Percentiles rank a stretch among this genome's conserved stretches.
phyloP scores from a whole-genome alignment of 1,140 invertebrate species.

The Polypedilum pembai region DNA sequence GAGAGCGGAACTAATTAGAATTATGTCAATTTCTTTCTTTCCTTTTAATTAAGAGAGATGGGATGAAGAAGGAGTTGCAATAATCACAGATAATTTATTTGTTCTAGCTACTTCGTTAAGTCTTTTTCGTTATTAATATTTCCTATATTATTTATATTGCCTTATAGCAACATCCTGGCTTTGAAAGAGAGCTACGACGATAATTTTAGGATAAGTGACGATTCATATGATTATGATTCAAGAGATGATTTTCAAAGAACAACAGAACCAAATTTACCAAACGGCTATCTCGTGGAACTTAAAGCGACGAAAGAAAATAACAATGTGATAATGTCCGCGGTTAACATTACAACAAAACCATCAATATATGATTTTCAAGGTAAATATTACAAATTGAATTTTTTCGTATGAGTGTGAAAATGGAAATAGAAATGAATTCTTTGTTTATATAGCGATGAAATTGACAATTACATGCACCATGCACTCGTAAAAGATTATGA shows the following conservation, averaged over 20 bases:
- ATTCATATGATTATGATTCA: conserved; percentile 15
- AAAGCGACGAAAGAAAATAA: neutral
- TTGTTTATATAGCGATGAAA: neutral
- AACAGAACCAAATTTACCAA: neutral
- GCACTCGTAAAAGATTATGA: neutral
- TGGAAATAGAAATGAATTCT: neutral
- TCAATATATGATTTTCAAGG: conserved; percentile 26
- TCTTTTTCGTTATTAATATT: neutral
- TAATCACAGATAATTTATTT: neutral
- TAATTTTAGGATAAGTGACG: neutral
- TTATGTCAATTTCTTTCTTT: neutral
- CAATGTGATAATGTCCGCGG: conserved; percentile 8
- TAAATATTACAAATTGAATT: neutral
- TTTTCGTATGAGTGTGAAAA: neutral
- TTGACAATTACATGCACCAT: neutral
- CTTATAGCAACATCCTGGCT: neutral
- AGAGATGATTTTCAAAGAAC: neutral
- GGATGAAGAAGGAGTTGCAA: neutral
- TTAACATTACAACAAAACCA: conserved; percentile 22
- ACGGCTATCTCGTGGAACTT: neutral
- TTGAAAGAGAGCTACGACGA: neutral
- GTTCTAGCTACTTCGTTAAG: neutral
- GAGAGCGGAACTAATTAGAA: neutral
- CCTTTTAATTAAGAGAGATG: neutral
- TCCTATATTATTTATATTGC: neutral